A percentile compares a stretch with the other conserved stretches of the same genome.
These are phyloP conservation scores for Solenopsis invicta DNA, from an alignment of 1,140 invertebrate species.

Conservation along the genomic window DNA sequence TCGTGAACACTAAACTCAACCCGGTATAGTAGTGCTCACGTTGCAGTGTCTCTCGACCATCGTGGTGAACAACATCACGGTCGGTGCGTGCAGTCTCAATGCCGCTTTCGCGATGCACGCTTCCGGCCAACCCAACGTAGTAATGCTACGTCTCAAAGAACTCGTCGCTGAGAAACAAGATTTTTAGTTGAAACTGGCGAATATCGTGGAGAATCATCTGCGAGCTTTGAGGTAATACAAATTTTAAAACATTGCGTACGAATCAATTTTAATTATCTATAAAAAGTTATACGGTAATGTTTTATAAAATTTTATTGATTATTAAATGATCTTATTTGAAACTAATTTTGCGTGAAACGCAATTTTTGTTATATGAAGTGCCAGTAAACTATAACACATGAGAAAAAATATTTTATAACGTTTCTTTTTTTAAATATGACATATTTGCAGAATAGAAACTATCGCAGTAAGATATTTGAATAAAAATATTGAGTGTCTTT, in stretches of 20 bases:
- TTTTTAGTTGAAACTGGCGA: slow-evolving; percentile 26
- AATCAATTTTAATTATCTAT: background rate
- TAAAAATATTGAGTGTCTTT: background rate
- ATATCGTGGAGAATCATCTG: slow-evolving; percentile 58
- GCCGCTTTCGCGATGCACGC: slow-evolving; percentile 67
- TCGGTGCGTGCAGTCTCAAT: slow-evolving; percentile 59
- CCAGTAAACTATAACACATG: background rate
- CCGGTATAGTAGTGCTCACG: slow-evolving; percentile 68
- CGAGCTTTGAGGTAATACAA: slow-evolving; percentile 58
- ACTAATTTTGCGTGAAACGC: background rate
- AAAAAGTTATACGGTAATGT: background rate
- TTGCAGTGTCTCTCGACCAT: slow-evolving; percentile 69
- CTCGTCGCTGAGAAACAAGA: slow-evolving; percentile 42
- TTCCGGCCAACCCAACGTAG: slow-evolving; percentile 76
- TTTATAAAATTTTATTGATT: background rate
- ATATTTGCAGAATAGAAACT: slow-evolving; percentile 32
- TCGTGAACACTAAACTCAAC: slow-evolving; percentile 65
- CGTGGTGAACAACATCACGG: slow-evolving; percentile 66
- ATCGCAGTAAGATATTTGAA: background rate
- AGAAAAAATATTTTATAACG: background rate
- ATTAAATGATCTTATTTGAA: background rate
- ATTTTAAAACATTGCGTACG: background rate
- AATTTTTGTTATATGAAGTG: background rate
- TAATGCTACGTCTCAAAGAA: slow-evolving; percentile 57
- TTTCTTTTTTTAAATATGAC: background rate